Conservation (phyloP, 2,888 invertebrate species). For the Sarcophaga subvicina region DNA sequence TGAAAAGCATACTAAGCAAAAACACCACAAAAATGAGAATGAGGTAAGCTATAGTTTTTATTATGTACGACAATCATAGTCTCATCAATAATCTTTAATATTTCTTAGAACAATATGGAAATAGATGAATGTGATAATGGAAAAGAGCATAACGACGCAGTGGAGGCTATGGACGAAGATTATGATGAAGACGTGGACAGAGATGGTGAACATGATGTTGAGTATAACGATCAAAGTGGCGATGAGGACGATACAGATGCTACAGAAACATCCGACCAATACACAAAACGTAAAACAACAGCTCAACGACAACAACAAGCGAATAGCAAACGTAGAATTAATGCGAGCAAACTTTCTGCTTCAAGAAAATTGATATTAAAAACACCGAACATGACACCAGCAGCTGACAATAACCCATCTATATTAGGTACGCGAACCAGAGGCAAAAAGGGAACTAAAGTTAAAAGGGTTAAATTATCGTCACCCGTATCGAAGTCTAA, state of each 20-base stretch:
- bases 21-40: conserved; percentile 64
- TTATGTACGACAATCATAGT: no score
- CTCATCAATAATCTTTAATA: not conserved
- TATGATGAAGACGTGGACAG: conserved; percentile 60
- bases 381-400: conserved; percentile 35
- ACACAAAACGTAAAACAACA: conserved; percentile 43
- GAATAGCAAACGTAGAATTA: conserved; percentile 28
- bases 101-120: conserved; percentile 49
- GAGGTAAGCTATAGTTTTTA: no score
- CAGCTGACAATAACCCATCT: conserved; percentile 19
- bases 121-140: conserved; percentile 57
- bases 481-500: conserved; percentile 42
- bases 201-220: conserved; percentile 53
- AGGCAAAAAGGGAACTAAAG: conserved; percentile 51
- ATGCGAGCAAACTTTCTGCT: conserved; percentile 33
- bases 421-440: conserved; percentile 55
- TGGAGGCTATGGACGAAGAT: conserved; percentile 25
- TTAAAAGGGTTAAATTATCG: conserved; percentile 22
- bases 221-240: conserved; percentile 25
- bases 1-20: conserved; percentile 64
- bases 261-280: conserved; percentile 65
- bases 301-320: conserved; percentile 10
- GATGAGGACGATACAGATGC: conserved; percentile 66
- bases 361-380: conserved; percentile 54
- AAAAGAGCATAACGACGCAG: conserved; percentile 33